phyloP scores from a whole-genome alignment of 2,888 invertebrate species.

The Amphipoea oculea region DNA sequence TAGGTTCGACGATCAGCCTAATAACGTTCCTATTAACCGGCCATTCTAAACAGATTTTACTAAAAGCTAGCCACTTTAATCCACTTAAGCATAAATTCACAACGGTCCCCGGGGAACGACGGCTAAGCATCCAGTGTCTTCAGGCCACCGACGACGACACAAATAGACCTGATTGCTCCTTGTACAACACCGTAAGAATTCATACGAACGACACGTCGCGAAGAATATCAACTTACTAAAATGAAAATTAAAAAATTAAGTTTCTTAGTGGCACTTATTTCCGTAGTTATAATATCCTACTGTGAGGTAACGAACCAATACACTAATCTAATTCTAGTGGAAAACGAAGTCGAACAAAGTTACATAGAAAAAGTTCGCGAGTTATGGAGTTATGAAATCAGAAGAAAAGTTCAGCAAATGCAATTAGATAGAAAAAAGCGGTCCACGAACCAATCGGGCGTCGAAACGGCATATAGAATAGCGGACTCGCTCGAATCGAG shows the following conservation, averaged over 20 bases:
- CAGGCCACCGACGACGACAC: conserved; percentile 71
- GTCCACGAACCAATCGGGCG: conserved; percentile 62
- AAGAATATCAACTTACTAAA: conserved; percentile 57
- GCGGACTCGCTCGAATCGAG: conserved; percentile 63
- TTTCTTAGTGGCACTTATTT: conserved; percentile 69
- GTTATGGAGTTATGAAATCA: conserved; percentile 59
- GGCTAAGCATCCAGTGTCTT: conserved; percentile 74
- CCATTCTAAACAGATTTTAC: conserved; percentile 78
- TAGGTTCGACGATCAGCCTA: conserved; percentile 80
- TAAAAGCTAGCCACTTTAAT: conserved; percentile 86
- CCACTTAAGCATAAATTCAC: conserved; percentile 84
- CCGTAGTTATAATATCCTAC: conserved; percentile 73
- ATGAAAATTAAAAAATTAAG: conserved; percentile 73
- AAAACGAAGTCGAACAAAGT: conserved; percentile 51
- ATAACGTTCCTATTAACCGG: conserved; percentile 80
- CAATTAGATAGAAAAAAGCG: conserved; percentile 66
- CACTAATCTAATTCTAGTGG: conserved; percentile 40
- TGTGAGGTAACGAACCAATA: conserved; percentile 64
- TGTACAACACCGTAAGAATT: conserved; percentile 76
- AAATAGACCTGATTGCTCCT: conserved; percentile 70
- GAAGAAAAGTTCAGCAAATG: conserved; percentile 57
- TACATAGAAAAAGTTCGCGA: conserved; percentile 57
- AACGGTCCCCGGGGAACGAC: conserved; percentile 79
- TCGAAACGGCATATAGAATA: conserved; percentile 66
- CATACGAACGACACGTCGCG: conserved; percentile 79